Conservation (phyloP, 1,140 invertebrate genomes). For the Aphidius gifuensis region DNA sequence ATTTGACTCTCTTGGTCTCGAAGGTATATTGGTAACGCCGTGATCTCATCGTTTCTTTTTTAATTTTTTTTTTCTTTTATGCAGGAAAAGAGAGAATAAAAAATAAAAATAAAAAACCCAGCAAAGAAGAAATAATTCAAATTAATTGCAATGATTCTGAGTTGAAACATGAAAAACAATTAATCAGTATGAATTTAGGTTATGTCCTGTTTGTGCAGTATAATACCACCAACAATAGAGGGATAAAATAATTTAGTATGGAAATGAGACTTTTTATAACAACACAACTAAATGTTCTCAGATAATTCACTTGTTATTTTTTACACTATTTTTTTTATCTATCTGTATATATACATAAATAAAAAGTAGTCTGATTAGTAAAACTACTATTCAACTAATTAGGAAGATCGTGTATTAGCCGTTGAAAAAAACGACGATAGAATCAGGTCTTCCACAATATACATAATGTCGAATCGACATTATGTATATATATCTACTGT, state of each 20-base stretch:
- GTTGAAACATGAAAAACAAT: neutral
- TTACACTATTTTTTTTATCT: too few relatives aligned
- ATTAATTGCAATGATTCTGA: neutral
- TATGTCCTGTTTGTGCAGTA: neutral
- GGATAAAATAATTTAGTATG: neutral
- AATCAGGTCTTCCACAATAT: conserved; percentile 32
- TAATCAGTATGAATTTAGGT: conserved; percentile 3
- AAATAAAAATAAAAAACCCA: neutral
- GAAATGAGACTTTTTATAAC: conserved; percentile 7
- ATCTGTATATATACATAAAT: neutral
- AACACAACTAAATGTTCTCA: neutral
- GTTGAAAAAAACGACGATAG: neutral
- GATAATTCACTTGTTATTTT: too few relatives aligned
- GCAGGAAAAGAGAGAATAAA: neutral
- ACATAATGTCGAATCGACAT: too few relatives aligned
- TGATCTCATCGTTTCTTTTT: neutral
- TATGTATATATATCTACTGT: conserved; percentile 10
- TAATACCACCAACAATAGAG: too few relatives aligned
- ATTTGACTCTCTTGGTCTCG: neutral
- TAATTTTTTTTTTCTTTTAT: too few relatives aligned
- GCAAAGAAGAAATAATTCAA: neutral
- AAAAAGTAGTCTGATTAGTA: conserved; percentile 10
- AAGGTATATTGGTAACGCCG: neutral
- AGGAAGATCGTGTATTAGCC: conserved; percentile 39
- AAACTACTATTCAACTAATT: conserved; percentile 42